phyloP scores from a whole-genome alignment of 2,113 vertebrate species.

The Ranitomeya variabilis region DNA sequence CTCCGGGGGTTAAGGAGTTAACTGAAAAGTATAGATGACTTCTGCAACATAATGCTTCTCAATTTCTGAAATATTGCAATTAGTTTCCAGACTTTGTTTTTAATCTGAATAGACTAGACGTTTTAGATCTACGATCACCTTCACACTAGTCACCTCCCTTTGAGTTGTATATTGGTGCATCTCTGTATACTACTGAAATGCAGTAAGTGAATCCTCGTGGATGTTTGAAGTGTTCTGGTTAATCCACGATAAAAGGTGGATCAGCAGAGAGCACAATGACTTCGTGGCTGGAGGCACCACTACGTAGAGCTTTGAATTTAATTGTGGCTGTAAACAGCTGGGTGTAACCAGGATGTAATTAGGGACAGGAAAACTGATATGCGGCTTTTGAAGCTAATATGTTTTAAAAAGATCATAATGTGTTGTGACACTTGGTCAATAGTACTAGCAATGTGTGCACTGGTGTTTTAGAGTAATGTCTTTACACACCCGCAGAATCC shows the following conservation, averaged over 20 bases:
- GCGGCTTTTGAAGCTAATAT: slow-evolving; percentile 52
- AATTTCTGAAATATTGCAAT: neutral
- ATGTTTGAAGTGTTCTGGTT: slow-evolving; percentile 58
- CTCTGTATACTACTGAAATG: slow-evolving; percentile 22
- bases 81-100: too few relatives aligned
- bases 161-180: slow-evolving; percentile 46
- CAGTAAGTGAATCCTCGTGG: slow-evolving; percentile 28
- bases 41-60: neutral
- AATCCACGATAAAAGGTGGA: slow-evolving; percentile 59
- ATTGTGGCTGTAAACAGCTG: slow-evolving; percentile 57
- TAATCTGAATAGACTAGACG: neutral
- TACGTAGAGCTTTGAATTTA: slow-evolving; percentile 61
- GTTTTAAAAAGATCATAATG: slow-evolving; percentile 32
- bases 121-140: neutral
- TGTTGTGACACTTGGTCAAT: slow-evolving; percentile 33
- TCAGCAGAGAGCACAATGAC: slow-evolving; percentile 52
- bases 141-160: slow-evolving; percentile 34
- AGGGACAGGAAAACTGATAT: slow-evolving; percentile 46
- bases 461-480: neutral
- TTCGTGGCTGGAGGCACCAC: slow-evolving; percentile 55
- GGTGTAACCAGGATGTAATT: slow-evolving; percentile 50
- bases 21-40: neutral
- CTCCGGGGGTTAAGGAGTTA: too few relatives aligned
- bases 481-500: neutral
- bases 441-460: neutral